Percentiles rank a stretch among this genome's conserved stretches.
These are phyloP conservation scores for Siderastrea radians DNA, from an alignment of 92 coral and sea anemone genomes.

Conservation along the genomic window DNA sequence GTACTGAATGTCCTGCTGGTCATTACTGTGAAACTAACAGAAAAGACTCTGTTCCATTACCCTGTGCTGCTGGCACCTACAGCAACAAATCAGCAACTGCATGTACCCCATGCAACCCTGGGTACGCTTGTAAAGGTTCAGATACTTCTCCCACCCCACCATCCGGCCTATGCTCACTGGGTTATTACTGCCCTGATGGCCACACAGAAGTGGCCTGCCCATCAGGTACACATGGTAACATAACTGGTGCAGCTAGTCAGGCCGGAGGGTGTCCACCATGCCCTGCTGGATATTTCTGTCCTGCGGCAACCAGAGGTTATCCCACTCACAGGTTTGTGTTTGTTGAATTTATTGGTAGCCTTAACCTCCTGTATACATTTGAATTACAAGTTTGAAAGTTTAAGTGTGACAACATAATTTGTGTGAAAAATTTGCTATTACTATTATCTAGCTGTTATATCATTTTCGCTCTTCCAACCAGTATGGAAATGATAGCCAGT, in stretches of 20 bases:
- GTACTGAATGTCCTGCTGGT: constrained; percentile 95
- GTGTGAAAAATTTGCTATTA: too few relatives aligned
- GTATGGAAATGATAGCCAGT: too few relatives aligned
- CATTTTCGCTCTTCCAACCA: too few relatives aligned
- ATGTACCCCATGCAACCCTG: constrained; percentile 80
- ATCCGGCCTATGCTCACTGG: constrained; percentile 89
- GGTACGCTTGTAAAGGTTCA: constrained; percentile 87
- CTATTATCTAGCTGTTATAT: too few relatives aligned
- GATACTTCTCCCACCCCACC: constrained; percentile 85
- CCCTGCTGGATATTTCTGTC: constrained; percentile 96
- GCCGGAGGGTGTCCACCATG: constrained; percentile 87
- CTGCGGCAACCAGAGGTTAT: constrained; percentile 89
- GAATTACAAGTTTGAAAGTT: too few relatives aligned
- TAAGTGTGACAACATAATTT: too few relatives aligned
- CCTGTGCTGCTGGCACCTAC: constrained; percentile 89
- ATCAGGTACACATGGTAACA: constrained; percentile 93
- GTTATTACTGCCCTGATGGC: constrained; percentile 92
- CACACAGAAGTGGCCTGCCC: constrained; percentile 80
- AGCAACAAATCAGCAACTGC: constrained; percentile 85
- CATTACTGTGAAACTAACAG: constrained; percentile 69
- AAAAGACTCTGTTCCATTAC: constrained; percentile 68
- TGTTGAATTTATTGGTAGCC: background rate
- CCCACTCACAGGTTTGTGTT: constrained; percentile 80
- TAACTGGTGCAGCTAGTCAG: constrained; percentile 85
- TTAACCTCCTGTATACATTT: too few relatives aligned